Evolutionary conservation across 2,888 invertebrate genomes (phyloP).

Genomic region (Polyommatus iphigenia): DNA sequence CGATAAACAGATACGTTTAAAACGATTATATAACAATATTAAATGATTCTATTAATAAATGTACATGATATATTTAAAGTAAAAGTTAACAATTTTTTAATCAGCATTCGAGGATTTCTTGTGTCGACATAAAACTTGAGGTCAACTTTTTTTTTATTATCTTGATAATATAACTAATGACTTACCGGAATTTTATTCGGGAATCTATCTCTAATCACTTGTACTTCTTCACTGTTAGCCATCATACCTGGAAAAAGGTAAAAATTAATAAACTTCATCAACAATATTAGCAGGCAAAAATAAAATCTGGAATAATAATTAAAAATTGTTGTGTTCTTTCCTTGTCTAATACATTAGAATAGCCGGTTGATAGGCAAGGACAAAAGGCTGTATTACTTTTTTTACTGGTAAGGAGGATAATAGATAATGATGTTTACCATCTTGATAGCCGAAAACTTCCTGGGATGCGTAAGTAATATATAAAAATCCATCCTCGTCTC

Average conservation of each 20-base stretch:
- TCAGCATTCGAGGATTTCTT: not conserved
- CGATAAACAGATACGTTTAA: constrained; percentile 13
- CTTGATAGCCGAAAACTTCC: constrained; percentile 88
- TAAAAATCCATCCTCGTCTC: constrained; percentile 91
- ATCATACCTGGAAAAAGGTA: constrained; percentile 47
- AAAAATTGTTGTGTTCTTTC: no score
- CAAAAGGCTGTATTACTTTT: no score
- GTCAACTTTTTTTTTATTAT: not conserved
- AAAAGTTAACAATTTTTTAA: not conserved
- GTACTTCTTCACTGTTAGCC: constrained; percentile 80
- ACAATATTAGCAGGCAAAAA: not conserved
- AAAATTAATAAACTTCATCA: not conserved
- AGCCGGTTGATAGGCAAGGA: no score
- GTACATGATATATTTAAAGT: not conserved
- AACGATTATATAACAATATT: not conserved
- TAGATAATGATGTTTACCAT: constrained; percentile 53
- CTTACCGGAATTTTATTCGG: constrained; percentile 90
- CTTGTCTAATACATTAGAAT: no score
- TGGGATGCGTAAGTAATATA: constrained; percentile 95
- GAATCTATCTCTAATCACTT: constrained; percentile 86
- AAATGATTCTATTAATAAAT: not conserved
- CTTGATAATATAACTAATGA: not conserved
- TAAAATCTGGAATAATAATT: no score
- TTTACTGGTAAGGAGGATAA: not conserved
- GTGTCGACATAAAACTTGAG: not conserved